Conservation (phyloP, 1,140 invertebrate genomes). For the Aphis craccivora region DNA sequence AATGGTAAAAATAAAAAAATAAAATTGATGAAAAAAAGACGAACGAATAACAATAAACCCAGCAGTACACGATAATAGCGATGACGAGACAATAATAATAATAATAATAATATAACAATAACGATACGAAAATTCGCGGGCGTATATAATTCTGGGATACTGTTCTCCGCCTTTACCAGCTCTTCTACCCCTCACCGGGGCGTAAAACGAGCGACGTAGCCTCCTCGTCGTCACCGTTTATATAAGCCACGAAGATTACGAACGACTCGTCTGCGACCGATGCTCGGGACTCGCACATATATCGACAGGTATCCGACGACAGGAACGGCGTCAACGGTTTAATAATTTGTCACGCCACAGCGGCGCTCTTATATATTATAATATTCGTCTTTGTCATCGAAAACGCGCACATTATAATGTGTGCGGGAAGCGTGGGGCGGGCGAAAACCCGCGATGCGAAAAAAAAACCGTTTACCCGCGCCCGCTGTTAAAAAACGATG, state of each 20-base stretch:
- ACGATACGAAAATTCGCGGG: not conserved
- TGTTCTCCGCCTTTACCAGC: not conserved
- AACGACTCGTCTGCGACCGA: not conserved
- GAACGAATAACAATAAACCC: not conserved
- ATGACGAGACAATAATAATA: not conserved
- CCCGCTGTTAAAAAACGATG: conserved; percentile 3
- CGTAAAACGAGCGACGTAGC: not conserved
- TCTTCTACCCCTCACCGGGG: too few species aligned
- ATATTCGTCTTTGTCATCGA: conserved; percentile 49
- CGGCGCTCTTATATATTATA: not conserved
- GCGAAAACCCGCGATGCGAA: not conserved
- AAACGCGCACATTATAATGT: not conserved
- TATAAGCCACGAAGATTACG: conserved; percentile 46
- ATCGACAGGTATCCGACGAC: conserved; percentile 23
- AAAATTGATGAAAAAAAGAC: not conserved
- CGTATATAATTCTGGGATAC: not conserved
- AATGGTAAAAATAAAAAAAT: not conserved
- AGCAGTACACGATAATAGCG: not conserved
- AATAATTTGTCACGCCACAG: conserved; percentile 45
- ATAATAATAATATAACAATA: conserved; percentile 12
- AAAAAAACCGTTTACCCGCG: not conserved
- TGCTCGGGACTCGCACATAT: not conserved
- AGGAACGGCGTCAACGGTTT: not conserved
- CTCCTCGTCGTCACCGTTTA: not conserved
- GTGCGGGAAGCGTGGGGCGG: not conserved